phyloP scores from a whole-genome alignment of 2,113 vertebrate species.

The Nycticebus coucang region DNA sequence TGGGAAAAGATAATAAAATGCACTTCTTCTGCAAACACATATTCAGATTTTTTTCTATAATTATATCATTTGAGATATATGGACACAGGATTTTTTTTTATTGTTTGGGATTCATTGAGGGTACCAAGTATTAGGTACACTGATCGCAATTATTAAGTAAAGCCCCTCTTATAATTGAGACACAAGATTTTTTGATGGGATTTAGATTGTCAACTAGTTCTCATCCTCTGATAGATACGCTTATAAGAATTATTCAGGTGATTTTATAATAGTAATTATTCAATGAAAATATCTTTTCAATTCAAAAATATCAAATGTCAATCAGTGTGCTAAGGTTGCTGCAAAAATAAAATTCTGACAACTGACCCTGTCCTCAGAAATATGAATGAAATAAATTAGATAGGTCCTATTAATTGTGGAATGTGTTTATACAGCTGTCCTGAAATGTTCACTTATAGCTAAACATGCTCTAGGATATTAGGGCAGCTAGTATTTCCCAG shows the following conservation, averaged over 20 bases:
- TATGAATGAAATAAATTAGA: constrained; percentile 18
- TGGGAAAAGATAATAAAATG: not conserved
- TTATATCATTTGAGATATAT: too few relatives aligned
- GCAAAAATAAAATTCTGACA: constrained; percentile 33
- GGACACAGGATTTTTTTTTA: too few relatives aligned
- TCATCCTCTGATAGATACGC: not conserved
- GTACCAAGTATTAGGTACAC: too few relatives aligned
- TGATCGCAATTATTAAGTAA: too few relatives aligned
- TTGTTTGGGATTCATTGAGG: too few relatives aligned
- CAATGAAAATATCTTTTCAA: constrained; percentile 3
- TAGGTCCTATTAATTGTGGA: not conserved
- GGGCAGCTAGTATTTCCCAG: not conserved
- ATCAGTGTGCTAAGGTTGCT: not conserved
- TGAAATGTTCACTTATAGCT: not conserved
- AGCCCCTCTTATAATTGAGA: too few relatives aligned
- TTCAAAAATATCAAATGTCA: not conserved
- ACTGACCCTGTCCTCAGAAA: not conserved
- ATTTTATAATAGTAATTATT: not conserved
- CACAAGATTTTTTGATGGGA: not conserved
- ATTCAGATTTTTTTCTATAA: not conserved
- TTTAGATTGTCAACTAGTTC: not conserved
- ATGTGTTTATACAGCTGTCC: not conserved
- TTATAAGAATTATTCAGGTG: not conserved
- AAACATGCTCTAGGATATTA: not conserved
- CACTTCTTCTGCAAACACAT: not conserved